These are phyloP conservation scores for Aphelinus atriplicis DNA, from an alignment of 1,140 invertebrate species.

Conservation along the genomic window DNA sequence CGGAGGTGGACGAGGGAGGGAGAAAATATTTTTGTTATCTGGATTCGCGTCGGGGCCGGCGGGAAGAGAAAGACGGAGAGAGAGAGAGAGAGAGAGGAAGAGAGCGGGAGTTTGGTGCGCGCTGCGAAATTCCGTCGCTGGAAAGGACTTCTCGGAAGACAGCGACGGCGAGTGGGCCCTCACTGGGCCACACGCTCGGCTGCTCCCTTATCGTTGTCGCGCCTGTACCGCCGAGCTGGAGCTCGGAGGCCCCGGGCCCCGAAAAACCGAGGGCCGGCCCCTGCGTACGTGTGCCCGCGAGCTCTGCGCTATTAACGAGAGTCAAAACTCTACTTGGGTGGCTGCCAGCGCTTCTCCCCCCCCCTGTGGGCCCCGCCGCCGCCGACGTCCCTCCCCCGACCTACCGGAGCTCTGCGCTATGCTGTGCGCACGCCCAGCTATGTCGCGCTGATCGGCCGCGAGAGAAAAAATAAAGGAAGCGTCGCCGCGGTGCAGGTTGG, in stretches of 20 bases:
- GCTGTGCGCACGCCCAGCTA: too few species aligned
- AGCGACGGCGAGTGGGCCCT: neutral
- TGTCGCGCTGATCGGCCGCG: too few species aligned
- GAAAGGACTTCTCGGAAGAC: slow-evolving; percentile 35
- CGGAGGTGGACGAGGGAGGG: neutral
- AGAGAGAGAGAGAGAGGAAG: neutral
- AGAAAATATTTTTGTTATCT: slow-evolving; percentile 38
- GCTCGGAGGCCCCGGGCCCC: slow-evolving; percentile 24
- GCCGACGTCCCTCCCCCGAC: slow-evolving; percentile 1
- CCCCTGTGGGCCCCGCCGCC: slow-evolving; percentile 19
- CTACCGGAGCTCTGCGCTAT: too few species aligned
- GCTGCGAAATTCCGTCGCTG: slow-evolving; percentile 34
- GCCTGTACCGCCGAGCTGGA: neutral
- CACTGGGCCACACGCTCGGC: neutral
- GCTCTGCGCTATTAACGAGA: slow-evolving; percentile 52
- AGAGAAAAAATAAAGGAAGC: too few species aligned
- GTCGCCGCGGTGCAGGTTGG: neutral
- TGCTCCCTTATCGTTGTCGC: slow-evolving; percentile 12
- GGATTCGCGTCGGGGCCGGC: slow-evolving; percentile 18
- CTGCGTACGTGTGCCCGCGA: neutral
- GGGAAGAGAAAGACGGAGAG: slow-evolving; percentile 8
- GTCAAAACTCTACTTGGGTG: slow-evolving; percentile 59
- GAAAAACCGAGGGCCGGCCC: slow-evolving; percentile 24
- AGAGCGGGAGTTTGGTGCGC: neutral
- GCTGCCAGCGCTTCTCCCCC: slow-evolving; percentile 40